Percentiles rank a stretch among this genome's conserved stretches.
Conservation (phyloP, 2,113 vertebrate species). For the Nematolebias whitei region DNA sequence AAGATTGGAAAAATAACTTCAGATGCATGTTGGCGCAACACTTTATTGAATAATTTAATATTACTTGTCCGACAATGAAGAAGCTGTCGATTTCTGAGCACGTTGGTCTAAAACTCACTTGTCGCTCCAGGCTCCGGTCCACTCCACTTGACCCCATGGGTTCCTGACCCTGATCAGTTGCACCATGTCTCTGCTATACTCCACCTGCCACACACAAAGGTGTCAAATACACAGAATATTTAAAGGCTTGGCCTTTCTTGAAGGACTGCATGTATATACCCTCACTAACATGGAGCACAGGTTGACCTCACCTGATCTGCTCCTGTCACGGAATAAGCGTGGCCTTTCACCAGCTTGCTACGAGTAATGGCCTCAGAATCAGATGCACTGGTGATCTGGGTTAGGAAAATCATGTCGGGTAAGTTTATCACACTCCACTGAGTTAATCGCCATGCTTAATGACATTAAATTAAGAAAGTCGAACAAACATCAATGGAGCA, state of each 20-base stretch:
- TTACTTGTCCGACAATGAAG: background rate
- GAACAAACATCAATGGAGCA: slow-evolving; percentile 79
- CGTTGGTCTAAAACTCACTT: slow-evolving; percentile 66
- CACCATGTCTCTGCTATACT: slow-evolving; percentile 36
- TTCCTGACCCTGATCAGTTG: slow-evolving; percentile 79
- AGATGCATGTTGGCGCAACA: no score
- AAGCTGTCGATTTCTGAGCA: background rate
- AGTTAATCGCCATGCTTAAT: background rate
- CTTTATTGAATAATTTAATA: no score
- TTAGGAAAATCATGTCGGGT: slow-evolving; percentile 26
- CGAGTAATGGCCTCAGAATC: slow-evolving; percentile 82
- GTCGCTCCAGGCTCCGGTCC: slow-evolving; percentile 91
- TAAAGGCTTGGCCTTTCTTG: no score
- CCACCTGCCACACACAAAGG: slow-evolving; percentile 42
- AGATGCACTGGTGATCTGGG: slow-evolving; percentile 62
- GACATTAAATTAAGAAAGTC: slow-evolving; percentile 6
- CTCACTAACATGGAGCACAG: slow-evolving; percentile 20
- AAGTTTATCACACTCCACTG: background rate
- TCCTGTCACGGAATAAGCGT: slow-evolving; percentile 88
- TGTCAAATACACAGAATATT: background rate
- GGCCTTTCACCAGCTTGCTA: slow-evolving; percentile 85
- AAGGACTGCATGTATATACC: slow-evolving; percentile 6
- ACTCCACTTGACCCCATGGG: slow-evolving; percentile 90
- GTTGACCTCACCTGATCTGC: slow-evolving; percentile 78
- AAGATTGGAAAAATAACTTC: no score